Base-by-base conservation (phyloP, 2,113 vertebrate genomes). In the Malurus melanocephalus region DNA sequence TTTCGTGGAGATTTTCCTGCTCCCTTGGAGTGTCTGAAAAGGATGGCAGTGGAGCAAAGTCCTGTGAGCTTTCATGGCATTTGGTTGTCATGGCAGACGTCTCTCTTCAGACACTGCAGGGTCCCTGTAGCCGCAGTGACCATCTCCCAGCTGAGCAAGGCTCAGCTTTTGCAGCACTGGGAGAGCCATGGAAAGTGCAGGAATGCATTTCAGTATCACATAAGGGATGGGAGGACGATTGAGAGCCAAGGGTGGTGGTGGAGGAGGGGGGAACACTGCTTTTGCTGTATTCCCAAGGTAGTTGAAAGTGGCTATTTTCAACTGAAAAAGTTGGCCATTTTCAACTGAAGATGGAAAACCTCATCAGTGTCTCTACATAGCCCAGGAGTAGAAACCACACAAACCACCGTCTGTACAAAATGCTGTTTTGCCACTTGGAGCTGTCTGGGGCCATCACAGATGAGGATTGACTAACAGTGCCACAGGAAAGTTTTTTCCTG, bases 211-310 rank as follows among this genome's bases (percentile, higher is more conserved):
- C 27, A 59, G 1, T 66, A 55, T 33, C 57, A 55, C 7, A 0
- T 9, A 9, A 73, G 61, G 2, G 4, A 45, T 32, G 62, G 52
- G 52, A 74, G 35, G 22, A 35, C 3, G 2, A 51, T 57, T 53
- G 19, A 46, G 43, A 89, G 56, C 26, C 0, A 0, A 10, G 55
- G 1, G 7, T 5, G 20, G n/a, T 11, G 15, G 38, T 38, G 38
- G 38, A 38, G 38, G 38, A 38, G 38, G 23, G 6, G 5, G 4
- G 2, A 13, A 61, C 22, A 22, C 66, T 82, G 65, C 65, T 86
- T 89, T 71, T 61, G n/a, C 51, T 1, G 3, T 42, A 10, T 26
- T 62, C 27, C 38, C n/a, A 26, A 40, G 13, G 6, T 8, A 62
- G 9, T 1, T 35, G 62, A 8, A 77, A 71, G n/a, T 8, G 35